Evolutionary conservation across 53 echinoderm and acorn worm genomes (phyloP).

Genomic region (Temnopleurus reevesii): DNA sequence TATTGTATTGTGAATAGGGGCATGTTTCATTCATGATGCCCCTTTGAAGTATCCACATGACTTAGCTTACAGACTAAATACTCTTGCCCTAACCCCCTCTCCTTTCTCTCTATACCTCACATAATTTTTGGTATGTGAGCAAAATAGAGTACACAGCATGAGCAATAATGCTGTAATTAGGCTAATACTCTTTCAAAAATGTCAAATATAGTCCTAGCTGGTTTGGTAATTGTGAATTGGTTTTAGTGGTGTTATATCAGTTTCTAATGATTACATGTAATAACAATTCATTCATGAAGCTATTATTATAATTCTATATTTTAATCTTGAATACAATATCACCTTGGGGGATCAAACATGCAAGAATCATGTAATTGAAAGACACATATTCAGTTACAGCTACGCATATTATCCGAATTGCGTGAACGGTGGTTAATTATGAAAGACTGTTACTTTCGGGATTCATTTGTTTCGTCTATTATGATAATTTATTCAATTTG

Average conservation of each 20-base stretch:
- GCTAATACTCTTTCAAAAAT: not conserved
- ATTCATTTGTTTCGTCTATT: no score
- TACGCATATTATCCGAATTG: no score
- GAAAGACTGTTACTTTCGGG: no score
- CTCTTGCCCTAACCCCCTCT: not conserved
- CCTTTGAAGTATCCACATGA: slow-evolving; percentile 13
- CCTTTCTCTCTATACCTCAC: slow-evolving; percentile 7
- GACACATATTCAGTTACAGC: no score
- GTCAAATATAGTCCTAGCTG: not conserved
- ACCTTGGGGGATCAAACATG: no score
- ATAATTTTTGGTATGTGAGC: not conserved
- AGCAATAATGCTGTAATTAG: not conserved
- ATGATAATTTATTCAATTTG: no score
- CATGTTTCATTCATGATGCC: not conserved
- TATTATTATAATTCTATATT: no score
- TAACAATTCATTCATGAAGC: no score
- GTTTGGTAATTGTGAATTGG: not conserved
- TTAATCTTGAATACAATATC: not conserved
- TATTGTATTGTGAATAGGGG: no score
- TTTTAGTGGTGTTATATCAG: not conserved
- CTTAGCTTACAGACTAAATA: not conserved
- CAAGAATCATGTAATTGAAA: no score
- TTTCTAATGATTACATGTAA: no score
- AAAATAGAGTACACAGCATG: not conserved
- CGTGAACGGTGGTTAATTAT: no score